Evolutionary conservation across 2,888 invertebrate genomes (phyloP), one percentile per base, ranked within the genome.

Genomic region (Bombylius major): DNA sequence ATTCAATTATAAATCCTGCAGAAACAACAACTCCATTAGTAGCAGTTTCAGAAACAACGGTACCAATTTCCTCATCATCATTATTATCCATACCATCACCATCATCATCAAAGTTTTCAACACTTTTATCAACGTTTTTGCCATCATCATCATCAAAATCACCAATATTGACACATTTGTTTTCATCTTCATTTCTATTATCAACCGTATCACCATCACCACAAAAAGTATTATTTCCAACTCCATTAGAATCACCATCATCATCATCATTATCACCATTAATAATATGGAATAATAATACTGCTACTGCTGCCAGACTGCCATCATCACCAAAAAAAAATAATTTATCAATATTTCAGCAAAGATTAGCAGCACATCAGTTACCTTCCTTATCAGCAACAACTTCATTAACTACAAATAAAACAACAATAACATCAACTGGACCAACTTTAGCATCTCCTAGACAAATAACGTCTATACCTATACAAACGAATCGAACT

Each of bases 401-500:
- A 42, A 8, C 39, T 11, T 42, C 39, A 42, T 11, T 11, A 42
- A 5, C 39, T 11, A 42, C 39, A 42, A 4, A 8, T 11, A 42
- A 8, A 42, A 49, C 53, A 13, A 31, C 53, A 32, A 12, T 8
- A 48, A 9, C 47, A n/a, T 11, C 39, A 42, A 42, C 11, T 9
- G 9, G 36, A 36, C 9, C 36, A 36, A 36, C 36, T 8, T 36
- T 9, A 42, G 7, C 39, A 42, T 42, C 39, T 4, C 54, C 54
- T 34, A 50, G 50, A 42, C 49, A 54, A 50, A 5, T 54, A 13
- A 45, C 54, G 45, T 51, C 55, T 51, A 50, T 51, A 47, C 46
- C 55, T 8, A 23, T 45, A 8, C 39, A 50, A 23, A 14, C 46
- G 23, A 46, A 31, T 14, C 34, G 51, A 50, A 36, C 50, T 12